Conservation (phyloP, 1,140 invertebrate species). For the Archegozetes longisetosus region DNA sequence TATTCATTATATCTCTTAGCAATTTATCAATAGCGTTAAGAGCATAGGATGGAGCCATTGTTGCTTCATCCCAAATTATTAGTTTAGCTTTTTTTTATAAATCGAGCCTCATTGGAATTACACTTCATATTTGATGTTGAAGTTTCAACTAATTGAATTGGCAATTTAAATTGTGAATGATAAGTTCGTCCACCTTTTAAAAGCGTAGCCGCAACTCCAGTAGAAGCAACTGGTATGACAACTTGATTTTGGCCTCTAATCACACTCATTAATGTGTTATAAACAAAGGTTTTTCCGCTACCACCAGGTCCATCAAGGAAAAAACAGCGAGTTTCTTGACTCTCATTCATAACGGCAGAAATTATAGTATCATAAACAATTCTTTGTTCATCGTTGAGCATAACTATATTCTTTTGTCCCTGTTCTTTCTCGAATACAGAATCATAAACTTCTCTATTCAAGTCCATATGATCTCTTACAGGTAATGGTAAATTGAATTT, state of each 20-base stretch:
- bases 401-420: not conserved
- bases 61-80: no score
- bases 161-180: no score
- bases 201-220: conserved; percentile 39
- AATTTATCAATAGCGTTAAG: no score
- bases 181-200: no score
- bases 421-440: not conserved
- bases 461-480: not conserved
- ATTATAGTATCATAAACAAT: conserved; percentile 19
- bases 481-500: not conserved
- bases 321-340: conserved; percentile 20
- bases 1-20: no score
- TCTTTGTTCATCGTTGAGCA: conserved; percentile 6
- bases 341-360: conserved; percentile 20
- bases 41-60: no score
- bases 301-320: conserved; percentile 22
- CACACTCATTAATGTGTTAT: conserved; percentile 18
- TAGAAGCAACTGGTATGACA: conserved; percentile 34
- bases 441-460: not conserved
- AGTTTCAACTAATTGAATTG: no score
- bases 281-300: conserved; percentile 27
- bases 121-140: no score
- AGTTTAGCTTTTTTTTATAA: no score
- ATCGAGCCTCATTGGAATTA: no score
- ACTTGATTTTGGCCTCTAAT: conserved; percentile 22